phyloP scores from a whole-genome alignment of 1,140 invertebrate genomes.

The Drosophila seguyi region DNA sequence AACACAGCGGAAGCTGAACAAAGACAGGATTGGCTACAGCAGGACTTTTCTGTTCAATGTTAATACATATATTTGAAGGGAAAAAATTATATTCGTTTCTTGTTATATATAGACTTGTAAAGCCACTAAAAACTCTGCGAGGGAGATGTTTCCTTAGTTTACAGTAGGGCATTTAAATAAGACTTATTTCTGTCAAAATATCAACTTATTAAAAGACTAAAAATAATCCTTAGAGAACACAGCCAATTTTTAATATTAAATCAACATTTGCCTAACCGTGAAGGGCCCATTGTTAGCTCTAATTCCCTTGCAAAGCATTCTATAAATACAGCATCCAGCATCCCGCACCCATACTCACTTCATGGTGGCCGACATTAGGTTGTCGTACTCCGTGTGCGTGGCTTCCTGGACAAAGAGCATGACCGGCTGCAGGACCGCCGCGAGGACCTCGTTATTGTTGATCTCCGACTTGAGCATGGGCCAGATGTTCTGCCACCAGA shows the following conservation, averaged over 20 bases:
- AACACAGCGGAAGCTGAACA: constrained; percentile 21
- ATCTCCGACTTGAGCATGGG: constrained; percentile 95
- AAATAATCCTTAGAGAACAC: background rate
- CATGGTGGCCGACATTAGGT: constrained; percentile 93
- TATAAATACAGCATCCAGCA: constrained; percentile 16
- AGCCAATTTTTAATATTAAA: background rate
- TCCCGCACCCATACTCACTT: constrained; percentile 86
- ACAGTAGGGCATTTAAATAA: background rate
- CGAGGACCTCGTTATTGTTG: constrained; percentile 93
- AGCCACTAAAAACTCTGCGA: background rate
- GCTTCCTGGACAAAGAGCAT: constrained; percentile 95
- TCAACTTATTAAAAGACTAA: no score
- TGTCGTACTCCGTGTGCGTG: constrained; percentile 93
- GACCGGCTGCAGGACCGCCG: constrained; percentile 94
- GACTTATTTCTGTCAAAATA: background rate
- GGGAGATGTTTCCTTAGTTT: background rate
- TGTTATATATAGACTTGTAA: background rate
- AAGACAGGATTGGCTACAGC: constrained; percentile 16
- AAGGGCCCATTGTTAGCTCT: constrained; percentile 1
- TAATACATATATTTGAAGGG: background rate
- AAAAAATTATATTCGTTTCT: background rate
- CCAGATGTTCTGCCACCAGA: constrained; percentile 98
- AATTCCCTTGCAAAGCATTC: background rate
- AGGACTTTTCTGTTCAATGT: constrained; percentile 4
- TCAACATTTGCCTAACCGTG: background rate